Percentiles rank a stretch among this genome's conserved stretches.
phyloP scores from a whole-genome alignment of 2,888 invertebrate species.

The Argyresthia albistria region DNA sequence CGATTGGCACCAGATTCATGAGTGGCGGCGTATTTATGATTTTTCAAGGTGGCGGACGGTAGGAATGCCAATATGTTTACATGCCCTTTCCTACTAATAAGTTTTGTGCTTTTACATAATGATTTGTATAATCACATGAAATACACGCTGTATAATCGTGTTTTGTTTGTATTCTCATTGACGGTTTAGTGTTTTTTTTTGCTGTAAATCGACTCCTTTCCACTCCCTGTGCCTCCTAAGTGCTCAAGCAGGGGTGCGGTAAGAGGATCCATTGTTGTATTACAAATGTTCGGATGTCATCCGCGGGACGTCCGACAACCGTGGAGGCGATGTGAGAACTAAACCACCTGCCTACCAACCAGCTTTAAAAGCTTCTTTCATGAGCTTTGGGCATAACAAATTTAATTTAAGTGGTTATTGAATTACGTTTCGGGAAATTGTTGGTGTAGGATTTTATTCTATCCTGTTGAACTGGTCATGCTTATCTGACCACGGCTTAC shows the following conservation, averaged over 20 bases:
- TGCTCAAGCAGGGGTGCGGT: conserved; percentile 29
- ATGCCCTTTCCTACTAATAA: too few species aligned
- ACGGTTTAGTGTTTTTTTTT: neutral
- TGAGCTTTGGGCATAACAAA: too few species aligned
- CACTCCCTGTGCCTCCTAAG: conserved; percentile 34
- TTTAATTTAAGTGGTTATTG: too few species aligned
- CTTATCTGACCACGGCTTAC: too few species aligned
- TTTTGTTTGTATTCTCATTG: too few species aligned
- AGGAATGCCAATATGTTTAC: too few species aligned
- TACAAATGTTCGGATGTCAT: conserved; percentile 65
- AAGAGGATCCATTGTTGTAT: conserved; percentile 60
- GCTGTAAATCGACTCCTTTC: conserved; percentile 10
- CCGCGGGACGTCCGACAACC: conserved; percentile 43
- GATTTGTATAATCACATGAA: too few species aligned
- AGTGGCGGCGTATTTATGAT: too few species aligned
- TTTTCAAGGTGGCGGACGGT: too few species aligned
- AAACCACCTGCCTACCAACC: neutral
- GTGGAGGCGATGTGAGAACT: conserved; percentile 33
- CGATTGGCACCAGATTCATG: too few species aligned
- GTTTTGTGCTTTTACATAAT: too few species aligned
- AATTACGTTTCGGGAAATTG: too few species aligned
- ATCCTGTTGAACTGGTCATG: neutral
- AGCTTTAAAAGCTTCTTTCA: neutral
- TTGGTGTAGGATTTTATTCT: neutral
- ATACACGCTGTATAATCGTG: neutral